Evolutionary conservation across 2,113 vertebrate genomes (phyloP), one percentile per base, ranked within the genome.

Genomic region (Dendropsophus ebraccatus): DNA sequence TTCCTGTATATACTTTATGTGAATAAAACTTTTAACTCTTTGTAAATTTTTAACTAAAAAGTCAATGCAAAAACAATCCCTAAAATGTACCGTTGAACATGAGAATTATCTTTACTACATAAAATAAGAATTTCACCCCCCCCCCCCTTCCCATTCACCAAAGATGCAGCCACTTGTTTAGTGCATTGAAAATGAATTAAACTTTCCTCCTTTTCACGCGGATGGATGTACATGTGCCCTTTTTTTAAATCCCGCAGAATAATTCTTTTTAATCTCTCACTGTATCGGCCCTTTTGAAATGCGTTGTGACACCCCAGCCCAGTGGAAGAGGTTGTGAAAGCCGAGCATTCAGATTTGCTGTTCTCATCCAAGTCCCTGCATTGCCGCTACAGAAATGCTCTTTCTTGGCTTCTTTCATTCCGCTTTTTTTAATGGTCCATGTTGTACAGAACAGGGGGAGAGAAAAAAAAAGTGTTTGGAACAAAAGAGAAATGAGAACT

Each of bases 201-300:
- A 62, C 58, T 25, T 47, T 41, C 60, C 78, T 65, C 37, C 78
- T 56, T 65, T 81, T 81, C 78, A 81, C 25, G 49, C 52, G 28
- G 50, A 70, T 70, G 32, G 67, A 32, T 32, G 75, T 77, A 54
- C 75, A 54, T 77, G 56, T 14, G 56, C 23, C 78, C 37, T 62
- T 80, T 80, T 80, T 80, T 9, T 60, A 80, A 80, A 60, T 62
- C 58, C 60, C 14, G 78, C 37, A 60, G 78, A 65, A 81, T 65
- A 62, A 81, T 81, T 81, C 58, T 47, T 81, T 62, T 81, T 62
- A 81, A 47, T 60, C 56, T 62, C 41, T 65, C 78, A 81, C 78
- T 81, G 78, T 81, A 81, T 81, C 78, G 78, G 78, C 56, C 56
- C 78, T 47, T 81, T 81, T 81, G 78, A 81, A 81, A 81, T 81